Evolutionary conservation across 1,140 invertebrate species (phyloP), one percentile per base, ranked within the genome.

Genomic region (Drosophila pachea): DNA sequence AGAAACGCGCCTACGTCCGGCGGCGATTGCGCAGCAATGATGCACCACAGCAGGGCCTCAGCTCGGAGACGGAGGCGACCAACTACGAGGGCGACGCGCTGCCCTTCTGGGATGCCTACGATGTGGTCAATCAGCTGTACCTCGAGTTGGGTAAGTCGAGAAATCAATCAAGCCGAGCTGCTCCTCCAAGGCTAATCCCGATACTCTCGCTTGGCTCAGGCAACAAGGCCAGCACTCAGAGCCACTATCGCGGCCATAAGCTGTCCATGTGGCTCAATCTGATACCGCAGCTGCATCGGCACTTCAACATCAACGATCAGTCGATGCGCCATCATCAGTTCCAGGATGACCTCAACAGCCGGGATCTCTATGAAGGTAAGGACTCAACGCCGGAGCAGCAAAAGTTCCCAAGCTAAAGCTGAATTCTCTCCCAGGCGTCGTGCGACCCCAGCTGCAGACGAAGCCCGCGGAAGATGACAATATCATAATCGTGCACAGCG

Each of bases 201-300:
- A 42, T 8, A 35, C 4, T 29, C 32, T 40, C 9, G 42, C 3
- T 12, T 22, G 22, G 22, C 89, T 2, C 86, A 93, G 93, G 93
- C 63, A 90, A 90, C 36, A 93, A 92, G 75, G 91, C 94, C 5
- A 93, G 94, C 79, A 92, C 95, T 70, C 92, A 93, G 66, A 95
- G 94, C 78, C 96, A 97, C 88, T 98, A 97, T 89, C 92, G 96
- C 2, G 95, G 95, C 40, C 95, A 97, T 88, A 96, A 97, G 89
- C 93, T 97, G 91, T 96, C 96, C n/a, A 92, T 97, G 62, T 98
- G 97, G 97, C 89, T 97, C 61, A 95, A 96, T 81, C 92, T 98
- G 32, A 94, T 98, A 66, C 97, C 97, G 3, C 95, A 97, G 86
- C 90, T 95, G n/a, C 94, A 95, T 84, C 91, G 93, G 32, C 94